Conservation (phyloP, 2,888 invertebrate species). For the Hololepta plana region DNA sequence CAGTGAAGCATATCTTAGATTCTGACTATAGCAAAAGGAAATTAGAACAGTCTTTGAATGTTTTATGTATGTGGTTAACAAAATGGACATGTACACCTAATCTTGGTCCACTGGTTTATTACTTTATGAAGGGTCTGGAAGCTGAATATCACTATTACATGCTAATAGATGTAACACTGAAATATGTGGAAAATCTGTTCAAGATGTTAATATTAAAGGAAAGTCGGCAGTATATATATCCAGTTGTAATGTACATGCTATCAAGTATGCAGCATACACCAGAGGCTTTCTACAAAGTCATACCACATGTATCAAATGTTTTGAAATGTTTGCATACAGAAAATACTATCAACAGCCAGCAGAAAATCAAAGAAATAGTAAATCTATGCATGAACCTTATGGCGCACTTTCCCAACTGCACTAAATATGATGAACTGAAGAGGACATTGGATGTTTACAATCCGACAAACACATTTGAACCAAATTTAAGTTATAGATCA, state of each 20-base stretch:
- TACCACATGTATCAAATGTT: conserved; percentile 31
- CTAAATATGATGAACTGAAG: conserved; percentile 21
- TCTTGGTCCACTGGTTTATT: conserved; percentile 45
- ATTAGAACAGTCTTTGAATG: conserved; percentile 40
- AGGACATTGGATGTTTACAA: conserved; percentile 20
- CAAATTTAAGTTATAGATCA: conserved; percentile 20
- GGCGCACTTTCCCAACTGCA: conserved; percentile 30
- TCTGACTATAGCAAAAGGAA: conserved; percentile 29
- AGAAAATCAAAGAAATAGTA: conserved; percentile 38
- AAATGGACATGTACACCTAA: conserved; percentile 42
- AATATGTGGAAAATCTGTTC: conserved; percentile 40
- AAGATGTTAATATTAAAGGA: conserved; percentile 34
- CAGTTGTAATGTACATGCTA: conserved; percentile 45
- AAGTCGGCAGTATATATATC: conserved; percentile 35
- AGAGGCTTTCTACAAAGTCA: conserved; percentile 40
- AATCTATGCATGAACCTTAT: conserved; percentile 35
- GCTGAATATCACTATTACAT: conserved; percentile 26
- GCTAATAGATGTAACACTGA: conserved; percentile 38
- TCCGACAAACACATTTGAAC: conserved; percentile 16
- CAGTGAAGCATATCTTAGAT: conserved; percentile 28
- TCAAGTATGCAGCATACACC: conserved; percentile 39
- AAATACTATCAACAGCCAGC: conserved; percentile 28
- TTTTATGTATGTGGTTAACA: conserved; percentile 50
- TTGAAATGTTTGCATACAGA: conserved; percentile 37
- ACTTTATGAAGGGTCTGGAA: conserved; percentile 45